Conservation (phyloP, 2,888 invertebrate genomes). For the Eucriotettix oculatus region DNA sequence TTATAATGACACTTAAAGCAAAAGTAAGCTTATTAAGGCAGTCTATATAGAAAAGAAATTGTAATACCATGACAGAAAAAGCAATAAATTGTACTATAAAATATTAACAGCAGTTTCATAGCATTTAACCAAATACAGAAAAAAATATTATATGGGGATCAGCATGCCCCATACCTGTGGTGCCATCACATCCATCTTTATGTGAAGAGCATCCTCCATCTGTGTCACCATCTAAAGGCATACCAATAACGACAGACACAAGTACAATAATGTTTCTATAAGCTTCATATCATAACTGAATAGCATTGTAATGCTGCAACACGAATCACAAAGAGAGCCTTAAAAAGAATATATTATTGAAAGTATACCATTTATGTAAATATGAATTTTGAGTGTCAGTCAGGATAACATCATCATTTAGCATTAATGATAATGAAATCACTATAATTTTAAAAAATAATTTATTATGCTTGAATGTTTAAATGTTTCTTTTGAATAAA, state of each 20-base stretch:
- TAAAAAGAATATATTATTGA: no score
- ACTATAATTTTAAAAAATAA: no score
- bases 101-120: not conserved
- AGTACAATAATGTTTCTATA: not conserved
- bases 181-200: slow-evolving; percentile 85
- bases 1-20: no score
- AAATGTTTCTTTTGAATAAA: no score
- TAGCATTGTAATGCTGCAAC: not conserved
- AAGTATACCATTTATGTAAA: no score
- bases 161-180: slow-evolving; percentile 46
- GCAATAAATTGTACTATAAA: not conserved
- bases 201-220: slow-evolving; percentile 74
- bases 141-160: not conserved
- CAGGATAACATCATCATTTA: no score
- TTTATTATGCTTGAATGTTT: no score
- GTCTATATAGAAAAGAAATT: not conserved
- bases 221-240: slow-evolving; percentile 38
- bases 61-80: not conserved
- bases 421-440: no score
- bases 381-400: no score
- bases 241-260: slow-evolving; percentile 11
- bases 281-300: slow-evolving; percentile 5
- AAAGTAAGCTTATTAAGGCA: not conserved
- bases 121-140: not conserved
- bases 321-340: no score